Percentiles rank a stretch among this genome's conserved stretches.
Evolutionary conservation across 2,797 vertebrate species (phyloP).

Genomic region (Cossypha polioptera): DNA sequence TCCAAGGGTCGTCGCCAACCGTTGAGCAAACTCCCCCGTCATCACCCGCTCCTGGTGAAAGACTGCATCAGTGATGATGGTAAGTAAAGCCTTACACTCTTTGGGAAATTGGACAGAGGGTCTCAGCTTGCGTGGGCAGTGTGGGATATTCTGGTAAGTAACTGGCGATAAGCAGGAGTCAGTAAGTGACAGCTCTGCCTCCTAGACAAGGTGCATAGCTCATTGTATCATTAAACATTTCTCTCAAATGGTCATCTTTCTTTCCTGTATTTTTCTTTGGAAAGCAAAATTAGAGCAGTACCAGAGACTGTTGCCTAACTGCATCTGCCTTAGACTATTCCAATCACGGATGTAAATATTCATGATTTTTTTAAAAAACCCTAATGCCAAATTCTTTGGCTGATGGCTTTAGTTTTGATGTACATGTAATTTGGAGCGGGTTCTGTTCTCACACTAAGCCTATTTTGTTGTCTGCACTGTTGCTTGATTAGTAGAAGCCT

Average conservation of each 20-base stretch:
- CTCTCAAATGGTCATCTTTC: background rate
- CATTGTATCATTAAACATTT: background rate
- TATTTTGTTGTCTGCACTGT: background rate
- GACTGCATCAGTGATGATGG: constrained; percentile 90
- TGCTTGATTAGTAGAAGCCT: background rate
- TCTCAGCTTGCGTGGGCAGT: background rate
- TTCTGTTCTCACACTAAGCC: background rate
- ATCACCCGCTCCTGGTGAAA: constrained; percentile 88
- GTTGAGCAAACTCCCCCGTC: constrained; percentile 86
- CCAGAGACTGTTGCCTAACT: background rate
- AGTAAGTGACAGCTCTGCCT: background rate
- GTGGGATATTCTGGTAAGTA: background rate
- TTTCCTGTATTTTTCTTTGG: background rate
- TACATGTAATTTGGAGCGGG: background rate
- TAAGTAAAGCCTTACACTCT: constrained; percentile 63
- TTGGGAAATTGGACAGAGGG: background rate
- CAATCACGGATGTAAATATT: background rate
- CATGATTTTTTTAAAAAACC: background rate
- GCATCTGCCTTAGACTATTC: background rate
- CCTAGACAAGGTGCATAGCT: background rate
- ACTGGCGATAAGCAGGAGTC: background rate
- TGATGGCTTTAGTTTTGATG: background rate
- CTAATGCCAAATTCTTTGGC: background rate
- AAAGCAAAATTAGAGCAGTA: background rate
- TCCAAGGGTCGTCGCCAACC: constrained; percentile 87